phyloP scores from a whole-genome alignment of 2,888 invertebrate genomes.

The Cordilura impudica region DNA sequence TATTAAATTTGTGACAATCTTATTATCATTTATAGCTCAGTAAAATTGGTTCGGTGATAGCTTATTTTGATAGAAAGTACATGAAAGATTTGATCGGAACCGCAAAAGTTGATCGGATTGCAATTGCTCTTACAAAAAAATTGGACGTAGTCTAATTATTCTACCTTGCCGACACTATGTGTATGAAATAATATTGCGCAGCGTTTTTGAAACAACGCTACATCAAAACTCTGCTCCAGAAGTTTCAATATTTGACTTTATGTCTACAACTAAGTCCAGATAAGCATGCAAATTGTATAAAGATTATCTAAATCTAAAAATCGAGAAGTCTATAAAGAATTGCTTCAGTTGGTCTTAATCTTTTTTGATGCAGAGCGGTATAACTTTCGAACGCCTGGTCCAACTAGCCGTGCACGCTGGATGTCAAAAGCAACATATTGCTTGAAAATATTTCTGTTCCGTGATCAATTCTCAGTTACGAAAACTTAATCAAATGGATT shows the following conservation, averaged over 20 bases:
- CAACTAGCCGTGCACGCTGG: conserved; percentile 23
- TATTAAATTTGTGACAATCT: not conserved
- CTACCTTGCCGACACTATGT: conserved; percentile 30
- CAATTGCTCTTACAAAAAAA: conserved; percentile 16
- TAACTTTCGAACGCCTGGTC: conserved; percentile 19
- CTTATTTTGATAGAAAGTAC: not conserved
- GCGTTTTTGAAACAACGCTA: conserved; percentile 33
- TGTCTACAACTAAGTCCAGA: conserved; percentile 14
- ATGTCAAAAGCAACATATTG: not conserved
- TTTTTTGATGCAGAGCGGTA: conserved; percentile 18
- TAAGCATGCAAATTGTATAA: conserved; percentile 11
- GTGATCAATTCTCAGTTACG: not conserved
- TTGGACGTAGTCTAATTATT: conserved; percentile 19
- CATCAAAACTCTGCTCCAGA: conserved; percentile 21
- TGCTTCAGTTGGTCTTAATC: conserved; percentile 21
- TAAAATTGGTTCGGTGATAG: not conserved
- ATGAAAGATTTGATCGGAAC: not conserved
- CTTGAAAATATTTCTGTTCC: not conserved
- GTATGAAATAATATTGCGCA: conserved; percentile 35
- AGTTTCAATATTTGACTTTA: conserved; percentile 9
- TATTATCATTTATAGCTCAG: not conserved
- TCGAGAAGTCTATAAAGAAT: conserved; percentile 26
- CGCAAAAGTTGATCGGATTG: not conserved
- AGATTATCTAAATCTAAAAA: conserved; percentile 8
- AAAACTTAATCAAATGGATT: not conserved